These are phyloP conservation scores for Drosophila sp. DNA, from an alignment of 1,140 invertebrate genomes.

Conservation along the genomic window DNA sequence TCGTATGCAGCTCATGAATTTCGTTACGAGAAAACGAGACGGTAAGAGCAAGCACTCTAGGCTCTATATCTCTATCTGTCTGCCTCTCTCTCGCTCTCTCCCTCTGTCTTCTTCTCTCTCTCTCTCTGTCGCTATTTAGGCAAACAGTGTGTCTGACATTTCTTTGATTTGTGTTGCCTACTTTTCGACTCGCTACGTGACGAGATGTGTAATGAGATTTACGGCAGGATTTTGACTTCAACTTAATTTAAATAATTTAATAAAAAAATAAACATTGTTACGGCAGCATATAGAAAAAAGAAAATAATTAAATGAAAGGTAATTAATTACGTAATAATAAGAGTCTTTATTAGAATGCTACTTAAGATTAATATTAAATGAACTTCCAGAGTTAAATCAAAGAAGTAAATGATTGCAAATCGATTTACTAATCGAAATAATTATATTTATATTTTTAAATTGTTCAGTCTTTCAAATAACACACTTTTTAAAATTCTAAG, in stretches of 20 bases:
- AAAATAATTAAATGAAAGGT: no score
- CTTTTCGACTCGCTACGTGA: slow-evolving; percentile 48
- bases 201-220: slow-evolving; percentile 15
- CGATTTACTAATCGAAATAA: no score
- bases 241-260: slow-evolving; percentile 17
- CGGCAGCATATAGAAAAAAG: no score
- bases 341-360: no score
- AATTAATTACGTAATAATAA: no score
- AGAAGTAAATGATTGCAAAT: no score
- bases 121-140: background rate
- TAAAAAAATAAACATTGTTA: background rate
- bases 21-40: slow-evolving; percentile 25
- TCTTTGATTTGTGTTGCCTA: slow-evolving; percentile 66
- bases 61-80: background rate
- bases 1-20: slow-evolving; percentile 65
- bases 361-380: no score
- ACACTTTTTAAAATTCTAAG: no score
- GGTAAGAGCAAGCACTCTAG: background rate
- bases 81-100: background rate
- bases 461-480: no score
- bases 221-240: background rate
- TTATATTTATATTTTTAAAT: no score
- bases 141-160: slow-evolving; percentile 48
- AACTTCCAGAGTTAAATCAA: no score
- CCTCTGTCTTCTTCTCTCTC: background rate